Conservation (phyloP, 37 sponge, comb jelly and placozoan genomes). For the Mnemiopsis leidyi region DNA sequence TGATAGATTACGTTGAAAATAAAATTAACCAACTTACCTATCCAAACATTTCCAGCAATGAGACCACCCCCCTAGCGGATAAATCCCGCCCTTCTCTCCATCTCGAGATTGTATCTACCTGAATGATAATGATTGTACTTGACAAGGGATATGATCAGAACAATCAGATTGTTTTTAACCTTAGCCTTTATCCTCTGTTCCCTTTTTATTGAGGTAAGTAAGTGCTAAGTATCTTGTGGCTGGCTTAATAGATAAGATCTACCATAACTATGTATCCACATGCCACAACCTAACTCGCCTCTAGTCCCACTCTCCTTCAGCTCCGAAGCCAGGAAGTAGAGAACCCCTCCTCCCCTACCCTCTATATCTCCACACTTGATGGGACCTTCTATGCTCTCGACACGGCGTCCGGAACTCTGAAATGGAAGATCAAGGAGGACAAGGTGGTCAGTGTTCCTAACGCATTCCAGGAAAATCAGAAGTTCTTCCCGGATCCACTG, state of each 20-base stretch:
- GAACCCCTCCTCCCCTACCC: neutral
- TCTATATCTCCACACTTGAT: slow-evolving; percentile 24
- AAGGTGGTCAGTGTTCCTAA: slow-evolving; percentile 22
- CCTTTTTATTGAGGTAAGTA: neutral
- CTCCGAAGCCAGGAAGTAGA: neutral
- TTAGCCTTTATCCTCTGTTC: too few species aligned
- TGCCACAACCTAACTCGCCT: neutral
- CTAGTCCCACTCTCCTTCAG: neutral
- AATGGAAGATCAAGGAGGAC: slow-evolving; percentile 8
- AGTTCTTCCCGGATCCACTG: slow-evolving; percentile 23
- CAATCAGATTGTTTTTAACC: too few species aligned
- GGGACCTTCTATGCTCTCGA: slow-evolving; percentile 13
- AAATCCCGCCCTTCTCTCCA: too few species aligned
- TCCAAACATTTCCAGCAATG: too few species aligned
- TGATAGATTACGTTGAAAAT: too few species aligned
- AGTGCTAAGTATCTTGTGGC: neutral
- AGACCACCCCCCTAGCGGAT: too few species aligned
- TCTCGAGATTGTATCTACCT: too few species aligned
- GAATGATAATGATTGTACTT: too few species aligned
- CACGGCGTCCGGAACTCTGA: neutral
- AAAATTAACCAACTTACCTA: too few species aligned
- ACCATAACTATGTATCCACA: neutral
- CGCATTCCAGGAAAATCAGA: neutral
- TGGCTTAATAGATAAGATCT: neutral
- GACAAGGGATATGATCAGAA: too few species aligned